Evolutionary conservation across 2,113 vertebrate species (phyloP), one percentile per base, ranked within the genome.

Genomic region (Gnathonemus longibarbis): DNA sequence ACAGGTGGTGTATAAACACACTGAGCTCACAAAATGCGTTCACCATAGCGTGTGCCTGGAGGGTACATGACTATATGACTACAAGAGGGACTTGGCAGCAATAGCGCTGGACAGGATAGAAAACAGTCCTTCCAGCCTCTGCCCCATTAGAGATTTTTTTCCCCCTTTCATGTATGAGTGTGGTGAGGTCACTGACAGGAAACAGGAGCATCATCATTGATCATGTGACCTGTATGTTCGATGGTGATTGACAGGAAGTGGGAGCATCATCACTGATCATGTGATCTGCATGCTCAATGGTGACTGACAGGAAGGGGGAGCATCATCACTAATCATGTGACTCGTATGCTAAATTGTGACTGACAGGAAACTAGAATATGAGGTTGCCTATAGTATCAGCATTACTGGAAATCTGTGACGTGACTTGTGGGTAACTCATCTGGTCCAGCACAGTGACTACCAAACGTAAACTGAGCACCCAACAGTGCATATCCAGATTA

Each of bases 81-180:
- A 24, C 7, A 39, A 49, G 90, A 87, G 90, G 88, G n/a, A 84
- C 52, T 87, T 70, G 53, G 35, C 5, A 31, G 49, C 31, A 70
- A 39, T 21, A n/a, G 86, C 56, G 62, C 62, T 87, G 91, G 89
- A 92, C 84, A 90, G 74, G 7, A 31, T 89, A 62, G 88, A 50
- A n/a, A 85, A 92, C 66, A 35, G 92, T 35, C 91, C 88, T 27
- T 89, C 89, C 87, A 86, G 8, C 70, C 89, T 88, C 89, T 10
- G 49, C 10, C 49, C 87, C 70, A 52, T 70, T 62, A 70, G 49
- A 15, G 74, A 10, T 66, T 66, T 66, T 66, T 85, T 90, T 95
- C 93, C 92, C 93, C 91, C 90, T 93, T 66, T 94, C 92, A 92
- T 90, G 91, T 58, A 87, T 53, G 24, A 87, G 49, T 49, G 84